Conservation (phyloP, 2,888 invertebrate genomes). For the Schizotus pectinicornis region DNA sequence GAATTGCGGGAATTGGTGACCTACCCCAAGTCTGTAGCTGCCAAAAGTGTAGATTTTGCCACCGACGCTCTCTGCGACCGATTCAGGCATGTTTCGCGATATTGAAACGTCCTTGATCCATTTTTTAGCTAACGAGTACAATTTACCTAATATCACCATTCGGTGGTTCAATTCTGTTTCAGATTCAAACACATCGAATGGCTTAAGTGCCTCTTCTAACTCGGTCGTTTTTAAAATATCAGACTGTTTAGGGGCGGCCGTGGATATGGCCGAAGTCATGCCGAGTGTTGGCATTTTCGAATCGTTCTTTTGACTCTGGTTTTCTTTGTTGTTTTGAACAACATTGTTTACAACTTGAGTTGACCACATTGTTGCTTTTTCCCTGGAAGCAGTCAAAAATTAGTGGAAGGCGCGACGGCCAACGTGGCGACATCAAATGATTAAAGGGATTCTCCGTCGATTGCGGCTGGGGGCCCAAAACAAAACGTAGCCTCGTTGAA, state of each 20-base stretch:
- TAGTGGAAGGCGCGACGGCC: too few relatives aligned
- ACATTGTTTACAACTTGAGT: conserved; percentile 36
- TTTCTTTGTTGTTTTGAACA: conserved; percentile 45
- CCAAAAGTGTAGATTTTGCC: conserved; percentile 99
- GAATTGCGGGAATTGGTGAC: conserved; percentile 42
- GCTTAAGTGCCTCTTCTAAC: conserved; percentile 78
- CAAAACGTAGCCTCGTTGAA: conserved; percentile 15
- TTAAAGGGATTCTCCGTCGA: not conserved
- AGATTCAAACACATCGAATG: conserved; percentile 89
- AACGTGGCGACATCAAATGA: too few relatives aligned
- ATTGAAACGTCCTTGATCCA: conserved; percentile 94
- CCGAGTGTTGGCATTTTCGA: conserved; percentile 75
- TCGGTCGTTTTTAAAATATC: conserved; percentile 79
- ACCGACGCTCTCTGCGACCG: conserved; percentile 88
- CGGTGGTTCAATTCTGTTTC: conserved; percentile 90
- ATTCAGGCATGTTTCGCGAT: conserved; percentile 90
- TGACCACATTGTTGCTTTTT: conserved; percentile 40
- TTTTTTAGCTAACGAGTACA: conserved; percentile 89
- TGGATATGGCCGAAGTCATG: conserved; percentile 94
- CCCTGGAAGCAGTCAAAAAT: not conserved
- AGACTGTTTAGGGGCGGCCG: conserved; percentile 80
- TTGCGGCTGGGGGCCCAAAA: not conserved
- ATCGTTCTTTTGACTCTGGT: conserved; percentile 56
- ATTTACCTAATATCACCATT: conserved; percentile 81
- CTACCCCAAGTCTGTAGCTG: conserved; percentile 89